Base-by-base conservation (phyloP, 1,140 invertebrate species). In the Belonocnema kinseyi region DNA sequence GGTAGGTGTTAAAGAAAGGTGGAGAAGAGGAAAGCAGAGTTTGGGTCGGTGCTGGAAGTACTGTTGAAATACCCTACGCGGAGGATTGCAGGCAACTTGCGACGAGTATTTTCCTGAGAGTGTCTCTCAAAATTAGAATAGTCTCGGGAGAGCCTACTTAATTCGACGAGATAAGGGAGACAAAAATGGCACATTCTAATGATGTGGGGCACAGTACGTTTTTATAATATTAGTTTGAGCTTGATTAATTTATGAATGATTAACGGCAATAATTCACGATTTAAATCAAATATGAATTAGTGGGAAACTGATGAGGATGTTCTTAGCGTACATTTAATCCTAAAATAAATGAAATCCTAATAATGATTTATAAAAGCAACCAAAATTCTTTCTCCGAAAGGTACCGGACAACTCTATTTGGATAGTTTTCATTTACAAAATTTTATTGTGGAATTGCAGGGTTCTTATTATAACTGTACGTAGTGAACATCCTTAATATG, bases 81-180 rank as follows among this genome's bases (percentile, higher is more conserved):
- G 83, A 84, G 85, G 80, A 83, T 83, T 85, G 80, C 76, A 81
- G 76, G 85, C 85, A 89, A 89, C 85, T 89, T 90, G 85, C 86
- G 84, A 83, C 80, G 85, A 89, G 87, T 90, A 91, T 90, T 91
- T 91, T 91, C 86, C 84, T 82, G 81, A 83, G 81, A 88, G 88
- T 90, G 88, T 89, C 88, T 90, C 85, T 90, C 86, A 90, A 87
- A 90, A 90, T 91, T 90, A 90, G 88, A 90, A 90, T 90, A 85
- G 88, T 86, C 86, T 19, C 19, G 85, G 82, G 88, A 88, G 81
- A 81, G 81, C 75, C 82, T 82, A 85, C 80, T 85, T 77, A 77
- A 78, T 82, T 80, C 73, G 74, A 33, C 50, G 51, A 51, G 7
- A 56, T n/a, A 14, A 26, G 2, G 40, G 8, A 53, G 33, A 56